Conservation (phyloP, 92 coral and sea anemone species). For the Hydrozoanthus gracilis region DNA sequence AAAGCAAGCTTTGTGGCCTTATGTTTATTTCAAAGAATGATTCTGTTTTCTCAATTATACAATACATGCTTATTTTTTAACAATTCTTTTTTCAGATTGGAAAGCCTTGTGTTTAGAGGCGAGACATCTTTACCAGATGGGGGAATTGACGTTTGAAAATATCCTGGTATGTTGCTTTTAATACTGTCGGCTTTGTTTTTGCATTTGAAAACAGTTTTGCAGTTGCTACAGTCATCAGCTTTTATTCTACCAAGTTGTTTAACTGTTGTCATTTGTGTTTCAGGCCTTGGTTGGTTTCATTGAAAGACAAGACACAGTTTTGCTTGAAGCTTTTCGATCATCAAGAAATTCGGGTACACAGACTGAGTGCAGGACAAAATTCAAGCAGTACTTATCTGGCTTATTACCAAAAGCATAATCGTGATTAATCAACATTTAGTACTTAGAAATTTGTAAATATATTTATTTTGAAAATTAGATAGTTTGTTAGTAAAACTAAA, state of each 20-base stretch:
- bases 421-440: conserved; percentile 1
- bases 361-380: conserved; percentile 81
- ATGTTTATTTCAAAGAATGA: too few relatives aligned
- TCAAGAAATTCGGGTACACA: conserved; percentile 83
- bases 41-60: neutral
- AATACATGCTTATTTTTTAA: neutral
- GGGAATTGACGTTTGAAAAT: conserved; percentile 68
- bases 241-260: neutral
- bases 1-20: too few relatives aligned
- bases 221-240: too few relatives aligned
- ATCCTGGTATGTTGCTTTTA: conserved; percentile 68
- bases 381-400: conserved; percentile 92
- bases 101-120: conserved; percentile 67
- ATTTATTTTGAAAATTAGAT: neutral
- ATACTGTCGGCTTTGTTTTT: neutral
- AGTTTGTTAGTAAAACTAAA: neutral
- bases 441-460: conserved; percentile 6
- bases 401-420: conserved; percentile 65
- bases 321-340: conserved; percentile 93
- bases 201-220: too few relatives aligned
- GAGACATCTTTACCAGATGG: conserved; percentile 70
- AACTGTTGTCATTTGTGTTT: conserved; percentile 5
- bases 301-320: conserved; percentile 86
- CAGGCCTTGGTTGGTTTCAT: conserved; percentile 83
- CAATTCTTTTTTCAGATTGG: conserved; percentile 76